Percentiles rank a stretch among this genome's conserved stretches.
phyloP scores from a whole-genome alignment of 2,888 invertebrate genomes.

The Cactoblastis cactorum region DNA sequence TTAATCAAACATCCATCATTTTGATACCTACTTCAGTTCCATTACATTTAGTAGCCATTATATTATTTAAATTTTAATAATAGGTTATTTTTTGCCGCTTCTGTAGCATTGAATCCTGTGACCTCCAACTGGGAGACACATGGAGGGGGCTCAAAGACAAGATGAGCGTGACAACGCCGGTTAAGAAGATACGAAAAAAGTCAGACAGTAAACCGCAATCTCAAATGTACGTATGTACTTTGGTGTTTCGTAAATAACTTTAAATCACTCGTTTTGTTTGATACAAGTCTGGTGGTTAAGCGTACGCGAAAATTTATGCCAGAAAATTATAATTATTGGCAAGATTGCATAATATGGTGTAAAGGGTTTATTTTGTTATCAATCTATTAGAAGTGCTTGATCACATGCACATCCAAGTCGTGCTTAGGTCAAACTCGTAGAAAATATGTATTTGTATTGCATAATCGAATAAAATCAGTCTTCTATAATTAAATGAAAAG shows the following conservation, averaged over 20 bases:
- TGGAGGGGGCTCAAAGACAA: conserved; percentile 91
- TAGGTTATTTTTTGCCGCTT: conserved; percentile 76
- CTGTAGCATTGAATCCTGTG: conserved; percentile 93
- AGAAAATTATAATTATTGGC: background rate
- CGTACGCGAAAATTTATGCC: background rate
- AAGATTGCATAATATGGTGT: conserved; percentile 7
- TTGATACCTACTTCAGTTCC: conserved; percentile 11
- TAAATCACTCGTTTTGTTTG: background rate
- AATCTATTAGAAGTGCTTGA: background rate
- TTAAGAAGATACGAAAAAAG: conserved; percentile 85
- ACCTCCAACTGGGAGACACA: conserved; percentile 84
- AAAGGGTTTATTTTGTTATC: background rate
- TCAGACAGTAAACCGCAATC: conserved; percentile 84
- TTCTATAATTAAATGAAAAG: no score
- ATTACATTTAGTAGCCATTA: conserved; percentile 16
- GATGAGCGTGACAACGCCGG: conserved; percentile 87
- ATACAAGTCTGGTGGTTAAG: background rate
- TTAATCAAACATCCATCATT: conserved; percentile 10
- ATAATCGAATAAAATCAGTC: no score
- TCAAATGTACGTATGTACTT: conserved; percentile 80
- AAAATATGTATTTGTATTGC: no score
- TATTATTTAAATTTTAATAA: conserved; percentile 43
- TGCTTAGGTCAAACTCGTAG: background rate
- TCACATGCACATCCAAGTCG: background rate
- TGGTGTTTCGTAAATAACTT: conserved; percentile 37